Evolutionary conservation across 2,113 vertebrate species (phyloP).

Genomic region (Prietella phreatophila): DNA sequence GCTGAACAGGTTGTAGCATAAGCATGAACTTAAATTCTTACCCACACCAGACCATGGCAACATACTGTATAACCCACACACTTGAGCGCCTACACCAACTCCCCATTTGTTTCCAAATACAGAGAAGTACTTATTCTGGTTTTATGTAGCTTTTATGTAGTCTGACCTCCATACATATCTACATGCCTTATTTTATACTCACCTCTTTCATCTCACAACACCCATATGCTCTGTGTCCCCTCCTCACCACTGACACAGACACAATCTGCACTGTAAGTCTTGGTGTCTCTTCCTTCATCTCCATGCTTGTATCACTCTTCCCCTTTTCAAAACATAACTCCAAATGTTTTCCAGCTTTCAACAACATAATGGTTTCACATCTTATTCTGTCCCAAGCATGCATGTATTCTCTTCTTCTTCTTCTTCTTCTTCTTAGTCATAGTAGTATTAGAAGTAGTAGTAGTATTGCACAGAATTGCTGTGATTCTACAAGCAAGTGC

Average conservation of each 20-base stretch:
- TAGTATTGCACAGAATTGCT: background rate
- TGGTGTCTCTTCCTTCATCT: background rate
- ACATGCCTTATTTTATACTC: background rate
- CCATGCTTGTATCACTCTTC: background rate
- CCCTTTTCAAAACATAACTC: background rate
- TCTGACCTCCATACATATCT: background rate
- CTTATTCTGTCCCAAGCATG: background rate
- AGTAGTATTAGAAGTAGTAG: background rate
- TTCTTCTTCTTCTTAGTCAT: background rate
- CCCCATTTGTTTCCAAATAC: background rate
- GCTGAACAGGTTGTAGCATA: background rate
- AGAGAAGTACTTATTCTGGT: background rate
- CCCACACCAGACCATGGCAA: background rate
- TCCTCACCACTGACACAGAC: background rate
- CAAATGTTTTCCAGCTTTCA: background rate
- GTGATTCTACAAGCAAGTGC: background rate
- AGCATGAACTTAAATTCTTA: background rate
- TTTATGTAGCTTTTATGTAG: background rate
- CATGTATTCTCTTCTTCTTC: background rate
- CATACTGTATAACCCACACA: background rate
- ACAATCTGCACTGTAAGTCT: background rate
- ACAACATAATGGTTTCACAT: background rate
- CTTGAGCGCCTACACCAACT: background rate
- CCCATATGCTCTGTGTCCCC: background rate
- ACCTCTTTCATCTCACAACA: background rate